phyloP scores from a whole-genome alignment of 2,888 invertebrate species.

The Dermolepida albohirtum region DNA sequence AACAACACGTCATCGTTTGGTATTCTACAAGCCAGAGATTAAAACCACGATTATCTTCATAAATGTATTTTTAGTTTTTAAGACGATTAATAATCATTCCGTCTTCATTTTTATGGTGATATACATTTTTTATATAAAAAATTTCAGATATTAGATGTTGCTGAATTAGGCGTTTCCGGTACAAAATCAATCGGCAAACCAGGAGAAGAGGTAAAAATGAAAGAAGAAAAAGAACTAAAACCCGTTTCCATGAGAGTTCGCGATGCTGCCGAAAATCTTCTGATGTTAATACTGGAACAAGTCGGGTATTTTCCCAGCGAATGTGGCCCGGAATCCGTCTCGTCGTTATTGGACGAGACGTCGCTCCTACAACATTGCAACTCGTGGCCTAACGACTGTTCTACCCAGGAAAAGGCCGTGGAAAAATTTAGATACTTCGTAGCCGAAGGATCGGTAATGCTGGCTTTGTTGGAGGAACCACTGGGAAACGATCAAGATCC shows the following conservation, averaged over 20 bases:
- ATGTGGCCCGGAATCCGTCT: conserved; percentile 85
- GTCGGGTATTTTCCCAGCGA: conserved; percentile 88
- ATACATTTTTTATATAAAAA: no score
- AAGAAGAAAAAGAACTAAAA: conserved; percentile 95
- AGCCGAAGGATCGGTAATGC: conserved; percentile 88
- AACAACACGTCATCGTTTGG: no score
- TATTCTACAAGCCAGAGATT: no score
- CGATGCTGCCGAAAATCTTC: conserved; percentile 95
- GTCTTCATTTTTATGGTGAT: no score
- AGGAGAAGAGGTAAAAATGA: conserved; percentile 90
- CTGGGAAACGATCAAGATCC: conserved; percentile 87
- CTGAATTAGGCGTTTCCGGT: conserved; percentile 97
- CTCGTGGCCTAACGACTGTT: conserved; percentile 69
- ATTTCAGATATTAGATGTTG: conserved; percentile 81
- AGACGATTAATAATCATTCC: no score
- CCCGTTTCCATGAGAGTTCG: conserved; percentile 98
- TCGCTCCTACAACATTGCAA: conserved; percentile 82
- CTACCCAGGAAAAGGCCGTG: conserved; percentile 71
- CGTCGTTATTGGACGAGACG: conserved; percentile 89
- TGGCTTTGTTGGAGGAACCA: conserved; percentile 92
- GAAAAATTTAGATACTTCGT: conserved; percentile 89
- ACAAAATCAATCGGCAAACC: conserved; percentile 89
- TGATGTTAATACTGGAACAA: conserved; percentile 92
- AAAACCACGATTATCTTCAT: no score
- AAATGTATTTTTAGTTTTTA: no score